Conservation (phyloP, 2,888 invertebrate species). For the Philereme transversata region DNA sequence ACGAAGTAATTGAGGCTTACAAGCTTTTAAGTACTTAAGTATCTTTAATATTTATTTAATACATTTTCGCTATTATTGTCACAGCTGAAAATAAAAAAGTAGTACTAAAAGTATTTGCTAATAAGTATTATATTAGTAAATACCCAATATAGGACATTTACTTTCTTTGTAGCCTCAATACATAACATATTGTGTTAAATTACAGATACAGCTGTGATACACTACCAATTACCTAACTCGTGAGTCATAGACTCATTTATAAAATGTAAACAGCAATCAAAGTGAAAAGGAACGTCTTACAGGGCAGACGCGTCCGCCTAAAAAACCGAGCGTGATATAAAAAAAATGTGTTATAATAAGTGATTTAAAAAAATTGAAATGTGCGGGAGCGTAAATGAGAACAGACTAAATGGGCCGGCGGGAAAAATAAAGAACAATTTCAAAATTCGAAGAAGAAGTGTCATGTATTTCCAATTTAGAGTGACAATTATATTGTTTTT, state of each 20-base stretch:
- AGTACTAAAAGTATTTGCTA: no score
- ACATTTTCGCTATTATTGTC: no score
- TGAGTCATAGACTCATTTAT: slow-evolving; percentile 36
- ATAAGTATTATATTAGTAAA: neutral
- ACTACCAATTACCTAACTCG: slow-evolving; percentile 35
- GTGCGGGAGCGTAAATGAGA: slow-evolving; percentile 52
- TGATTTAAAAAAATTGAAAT: slow-evolving; percentile 53
- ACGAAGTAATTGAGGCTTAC: neutral
- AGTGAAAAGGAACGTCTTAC: slow-evolving; percentile 71
- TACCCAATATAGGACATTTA: slow-evolving; percentile 5
- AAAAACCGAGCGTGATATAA: slow-evolving; percentile 53
- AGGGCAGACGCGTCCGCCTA: slow-evolving; percentile 60
- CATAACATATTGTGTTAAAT: slow-evolving; percentile 29
- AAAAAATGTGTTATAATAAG: slow-evolving; percentile 44
- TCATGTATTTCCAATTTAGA: slow-evolving; percentile 40
- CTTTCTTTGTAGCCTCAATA: slow-evolving; percentile 30
- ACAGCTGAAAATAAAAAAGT: neutral
- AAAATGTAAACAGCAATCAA: slow-evolving; percentile 52
- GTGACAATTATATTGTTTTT: slow-evolving; percentile 45
- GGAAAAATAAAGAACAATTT: slow-evolving; percentile 62
- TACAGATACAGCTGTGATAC: slow-evolving; percentile 35
- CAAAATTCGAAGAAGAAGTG: slow-evolving; percentile 64
- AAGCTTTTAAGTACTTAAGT: no score
- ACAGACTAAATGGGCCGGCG: slow-evolving; percentile 56
- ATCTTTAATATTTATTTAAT: no score